Percentiles rank a stretch among this genome's conserved stretches.
phyloP scores from a whole-genome alignment of 1,140 invertebrate species.

The Drusus annulatus region DNA sequence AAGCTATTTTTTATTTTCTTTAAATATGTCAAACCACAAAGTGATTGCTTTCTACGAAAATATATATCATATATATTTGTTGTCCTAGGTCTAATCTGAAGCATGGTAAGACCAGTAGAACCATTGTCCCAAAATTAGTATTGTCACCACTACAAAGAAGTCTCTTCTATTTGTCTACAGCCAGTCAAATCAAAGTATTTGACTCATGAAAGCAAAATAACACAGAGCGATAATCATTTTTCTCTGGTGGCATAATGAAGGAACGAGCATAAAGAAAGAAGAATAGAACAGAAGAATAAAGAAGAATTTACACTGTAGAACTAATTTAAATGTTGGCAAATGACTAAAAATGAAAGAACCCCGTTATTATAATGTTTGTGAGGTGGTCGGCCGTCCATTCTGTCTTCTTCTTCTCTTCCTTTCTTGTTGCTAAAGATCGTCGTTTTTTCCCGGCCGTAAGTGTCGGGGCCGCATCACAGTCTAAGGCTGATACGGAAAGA shows the following conservation, averaged over 20 bases:
- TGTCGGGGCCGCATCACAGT: background rate
- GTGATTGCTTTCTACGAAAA: too few species aligned
- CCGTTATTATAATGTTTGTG: slow-evolving; percentile 49
- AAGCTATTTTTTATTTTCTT: too few species aligned
- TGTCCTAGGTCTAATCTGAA: too few species aligned
- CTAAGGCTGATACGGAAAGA: background rate
- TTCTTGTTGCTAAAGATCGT: slow-evolving; percentile 22
- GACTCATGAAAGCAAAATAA: too few species aligned
- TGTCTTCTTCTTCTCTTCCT: slow-evolving; percentile 11
- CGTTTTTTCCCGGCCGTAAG: slow-evolving; percentile 27
- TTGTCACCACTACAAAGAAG: too few species aligned
- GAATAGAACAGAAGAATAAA: too few species aligned
- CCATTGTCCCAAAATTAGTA: too few species aligned
- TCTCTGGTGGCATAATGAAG: slow-evolving; percentile 62
- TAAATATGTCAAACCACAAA: too few species aligned
- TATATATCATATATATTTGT: too few species aligned
- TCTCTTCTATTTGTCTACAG: too few species aligned
- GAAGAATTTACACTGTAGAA: slow-evolving; percentile 62
- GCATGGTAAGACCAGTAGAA: too few species aligned
- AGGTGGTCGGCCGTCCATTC: slow-evolving; percentile 52
- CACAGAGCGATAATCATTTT: slow-evolving; percentile 19
- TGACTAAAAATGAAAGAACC: slow-evolving; percentile 51
- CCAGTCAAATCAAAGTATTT: too few species aligned
- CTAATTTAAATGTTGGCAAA: slow-evolving; percentile 58
- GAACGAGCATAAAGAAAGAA: slow-evolving; percentile 34